phyloP scores from a whole-genome alignment of 2,113 vertebrate species.

The Leptobrachium ailaonicum region DNA sequence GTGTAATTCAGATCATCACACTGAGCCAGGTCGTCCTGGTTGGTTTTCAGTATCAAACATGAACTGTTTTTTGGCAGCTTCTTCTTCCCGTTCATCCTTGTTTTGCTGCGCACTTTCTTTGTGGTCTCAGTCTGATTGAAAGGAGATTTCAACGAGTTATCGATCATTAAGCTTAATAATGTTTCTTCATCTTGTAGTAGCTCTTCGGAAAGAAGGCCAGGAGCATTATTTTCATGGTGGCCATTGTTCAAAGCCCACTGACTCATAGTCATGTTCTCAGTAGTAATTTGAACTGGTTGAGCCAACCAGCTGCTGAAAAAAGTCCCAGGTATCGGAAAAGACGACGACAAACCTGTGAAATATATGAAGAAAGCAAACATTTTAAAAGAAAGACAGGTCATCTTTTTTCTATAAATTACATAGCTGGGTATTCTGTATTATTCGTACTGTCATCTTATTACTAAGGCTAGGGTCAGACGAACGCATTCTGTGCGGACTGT shows the following conservation, averaged over 20 bases:
- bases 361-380: constrained; percentile 15
- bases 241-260: constrained; percentile 87
- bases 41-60: constrained; percentile 49
- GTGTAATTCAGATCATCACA: constrained; percentile 60
- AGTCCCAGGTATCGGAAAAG: constrained; percentile 89
- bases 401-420: too few species aligned
- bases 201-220: constrained; percentile 88
- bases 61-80: constrained; percentile 59
- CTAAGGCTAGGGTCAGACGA: too few species aligned
- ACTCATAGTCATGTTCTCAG: constrained; percentile 89
- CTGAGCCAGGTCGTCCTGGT: constrained; percentile 53
- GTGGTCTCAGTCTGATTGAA: constrained; percentile 83
- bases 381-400: too few species aligned
- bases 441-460: too few species aligned
- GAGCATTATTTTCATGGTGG: constrained; percentile 75
- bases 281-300: constrained; percentile 90
- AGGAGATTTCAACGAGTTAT: constrained; percentile 85
- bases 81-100: constrained; percentile 72
- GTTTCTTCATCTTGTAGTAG: constrained; percentile 91
- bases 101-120: constrained; percentile 76
- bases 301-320: constrained; percentile 96
- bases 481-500: too few species aligned
- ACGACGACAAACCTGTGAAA: constrained; percentile 79
- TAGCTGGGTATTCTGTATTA: too few species aligned
- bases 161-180: constrained; percentile 93